Evolutionary conservation across 1,140 invertebrate genomes (phyloP), one percentile per base, ranked within the genome.

Genomic region (Spodoptera litura): DNA sequence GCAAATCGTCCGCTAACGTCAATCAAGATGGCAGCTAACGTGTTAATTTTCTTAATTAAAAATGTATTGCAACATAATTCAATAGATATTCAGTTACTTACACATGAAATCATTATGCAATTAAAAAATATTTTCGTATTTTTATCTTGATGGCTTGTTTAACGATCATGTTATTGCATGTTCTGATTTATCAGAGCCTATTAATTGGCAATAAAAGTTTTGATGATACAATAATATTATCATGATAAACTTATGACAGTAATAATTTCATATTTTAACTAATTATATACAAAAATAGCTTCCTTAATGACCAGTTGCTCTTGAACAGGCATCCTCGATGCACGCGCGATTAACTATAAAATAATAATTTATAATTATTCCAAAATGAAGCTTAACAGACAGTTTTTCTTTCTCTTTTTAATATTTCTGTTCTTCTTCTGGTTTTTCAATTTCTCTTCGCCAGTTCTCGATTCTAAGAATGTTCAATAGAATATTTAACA

Each of bases 181-280:
- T 64, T 11, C 35, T 31, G 51, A 64, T 64, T 75, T 62, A 74
- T 75, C 49, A 59, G 55, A 52, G 53, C 73, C 38, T 35, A 62
- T 53, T 59, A 75, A 75, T 62, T 51, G 59, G 59, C n/a, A 52
- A 74, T 74, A 74, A 74, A 74, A 75, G 49, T 75, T 75, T 53
- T 13, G 52, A 44, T 44, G 20, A 55, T 52, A 62, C 13, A 27
- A 15, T 4, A 35, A 53, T 20, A 20, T 53, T 62, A 64, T 64
- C 44, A 5, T 9, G 72, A 62, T 75, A 44, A 74, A 75, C 73
- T 75, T 25, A 11, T 64, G 59, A 75, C 59, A 20, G 59, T n/a
- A 2, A 25, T 49, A 55, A 71, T 15, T 38, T 73, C 15, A 58
- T 20, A 20, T 35, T 15, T 51, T 53, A 56, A 25, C 20, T 4